phyloP scores from a whole-genome alignment of 2,888 invertebrate species.

The Drosophila prostipennis region DNA sequence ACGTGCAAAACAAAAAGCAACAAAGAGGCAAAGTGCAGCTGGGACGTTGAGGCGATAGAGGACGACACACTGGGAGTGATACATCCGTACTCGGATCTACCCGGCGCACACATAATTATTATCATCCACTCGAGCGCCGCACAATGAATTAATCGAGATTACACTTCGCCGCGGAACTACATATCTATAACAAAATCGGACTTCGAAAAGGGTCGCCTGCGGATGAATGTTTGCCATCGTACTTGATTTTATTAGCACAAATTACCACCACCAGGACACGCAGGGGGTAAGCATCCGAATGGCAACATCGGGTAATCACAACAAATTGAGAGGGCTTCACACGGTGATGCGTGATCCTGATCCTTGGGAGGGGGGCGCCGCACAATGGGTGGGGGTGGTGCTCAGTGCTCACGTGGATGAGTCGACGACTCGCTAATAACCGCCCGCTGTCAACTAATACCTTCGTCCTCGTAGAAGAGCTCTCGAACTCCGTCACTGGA shows the following conservation, averaged over 20 bases:
- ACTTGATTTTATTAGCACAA: conserved; percentile 82
- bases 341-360: conserved; percentile 2
- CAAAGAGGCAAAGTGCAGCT: conserved; percentile 79
- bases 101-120: conserved; percentile 73
- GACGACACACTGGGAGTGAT: neutral
- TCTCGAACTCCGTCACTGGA: neutral
- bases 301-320: conserved; percentile 68
- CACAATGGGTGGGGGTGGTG: conserved; percentile 22
- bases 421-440: conserved; percentile 76
- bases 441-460: conserved; percentile 72
- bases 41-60: conserved; percentile 31
- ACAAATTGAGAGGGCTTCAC: conserved; percentile 69
- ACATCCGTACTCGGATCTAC: conserved; percentile 44
- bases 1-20: conserved; percentile 69
- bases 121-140: conserved; percentile 77
- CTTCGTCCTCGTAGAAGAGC: conserved; percentile 5
- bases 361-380: neutral
- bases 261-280: conserved; percentile 76
- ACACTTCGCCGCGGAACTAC: conserved; percentile 72
- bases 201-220: conserved; percentile 25
- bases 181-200: conserved; percentile 58
- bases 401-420: conserved; percentile 46
- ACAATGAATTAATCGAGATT: conserved; percentile 78
- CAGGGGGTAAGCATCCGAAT: conserved; percentile 45
- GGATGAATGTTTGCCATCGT: conserved; percentile 59